Percentiles rank a stretch among this genome's conserved stretches.
These are phyloP conservation scores for Trissolcus basalis DNA, from an alignment of 1,140 invertebrate genomes.

Conservation along the genomic window DNA sequence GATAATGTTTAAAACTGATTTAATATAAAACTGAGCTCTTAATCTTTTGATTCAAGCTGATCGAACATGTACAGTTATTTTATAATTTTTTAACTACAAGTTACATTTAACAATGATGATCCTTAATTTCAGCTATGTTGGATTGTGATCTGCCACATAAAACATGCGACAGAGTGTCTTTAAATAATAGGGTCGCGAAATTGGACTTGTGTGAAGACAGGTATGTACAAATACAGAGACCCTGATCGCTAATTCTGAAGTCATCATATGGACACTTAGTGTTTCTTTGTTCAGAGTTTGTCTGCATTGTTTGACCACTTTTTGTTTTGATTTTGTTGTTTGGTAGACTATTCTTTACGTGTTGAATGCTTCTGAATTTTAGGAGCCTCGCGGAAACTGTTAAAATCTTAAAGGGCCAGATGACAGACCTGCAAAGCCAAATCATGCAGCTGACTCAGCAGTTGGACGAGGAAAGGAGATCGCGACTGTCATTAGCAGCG, in stretches of 20 bases:
- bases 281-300: conserved; percentile 22
- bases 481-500: conserved; percentile 72
- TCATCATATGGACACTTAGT: conserved; percentile 8
- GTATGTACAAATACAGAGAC: conserved; percentile 59
- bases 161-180: conserved; percentile 70
- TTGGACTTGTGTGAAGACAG: conserved; percentile 70
- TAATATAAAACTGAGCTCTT: too few relatives aligned
- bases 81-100: background rate
- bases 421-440: conserved; percentile 78
- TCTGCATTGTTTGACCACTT: conserved; percentile 1
- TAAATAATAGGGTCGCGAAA: conserved; percentile 68
- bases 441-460: conserved; percentile 72
- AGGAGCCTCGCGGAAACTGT: conserved; percentile 84
- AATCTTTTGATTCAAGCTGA: too few relatives aligned
- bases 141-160: conserved; percentile 71
- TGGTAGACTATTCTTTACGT: too few relatives aligned
- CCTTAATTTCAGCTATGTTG: conserved; percentile 72
- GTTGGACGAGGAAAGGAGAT: conserved; percentile 76
- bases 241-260: conserved; percentile 58
- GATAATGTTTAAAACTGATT: too few relatives aligned
- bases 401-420: conserved; percentile 81
- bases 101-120: background rate
- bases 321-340: conserved; percentile 6
- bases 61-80: background rate
- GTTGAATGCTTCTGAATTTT: background rate